A percentile compares a stretch with the other conserved stretches of the same genome.
Conservation (phyloP, 23 tunicate genomes). For the Oikopleura dioica region DNA sequence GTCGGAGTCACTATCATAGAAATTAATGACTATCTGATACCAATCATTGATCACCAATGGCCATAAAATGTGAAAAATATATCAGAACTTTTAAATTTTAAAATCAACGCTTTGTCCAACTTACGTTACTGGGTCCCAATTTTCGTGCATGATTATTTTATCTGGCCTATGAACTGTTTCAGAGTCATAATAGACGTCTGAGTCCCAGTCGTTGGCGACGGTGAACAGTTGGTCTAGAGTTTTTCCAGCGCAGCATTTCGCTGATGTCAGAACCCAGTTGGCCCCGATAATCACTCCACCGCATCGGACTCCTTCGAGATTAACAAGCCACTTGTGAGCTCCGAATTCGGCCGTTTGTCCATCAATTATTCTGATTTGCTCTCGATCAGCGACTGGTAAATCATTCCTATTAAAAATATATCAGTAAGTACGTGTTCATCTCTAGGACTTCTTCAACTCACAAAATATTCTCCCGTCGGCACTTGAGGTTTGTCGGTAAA, state of each 20-base stretch:
- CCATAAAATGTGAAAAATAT: too few species aligned
- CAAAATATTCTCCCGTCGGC: too few species aligned
- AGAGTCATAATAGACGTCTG: neutral
- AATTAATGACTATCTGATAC: too few species aligned
- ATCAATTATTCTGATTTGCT: neutral
- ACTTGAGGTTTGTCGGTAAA: too few species aligned
- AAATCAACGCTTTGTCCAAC: too few species aligned
- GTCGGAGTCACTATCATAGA: too few species aligned
- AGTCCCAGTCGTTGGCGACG: constrained; percentile 11
- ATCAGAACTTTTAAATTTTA: too few species aligned
- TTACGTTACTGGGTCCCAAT: neutral
- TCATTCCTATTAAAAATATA: too few species aligned
- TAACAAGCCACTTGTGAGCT: neutral
- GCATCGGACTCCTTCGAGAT: neutral
- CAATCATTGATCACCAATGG: too few species aligned
- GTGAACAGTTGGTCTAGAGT: neutral
- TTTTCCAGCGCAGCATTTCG: neutral
- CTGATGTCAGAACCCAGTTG: constrained; percentile 9
- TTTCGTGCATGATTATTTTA: neutral
- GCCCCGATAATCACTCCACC: constrained; percentile 10
- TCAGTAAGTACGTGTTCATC: too few species aligned
- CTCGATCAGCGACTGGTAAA: too few species aligned
- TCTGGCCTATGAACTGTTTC: constrained; percentile 4
- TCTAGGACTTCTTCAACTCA: too few species aligned
- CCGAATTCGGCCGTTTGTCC: neutral